Evolutionary conservation across 2,113 vertebrate genomes (phyloP).

Genomic region (Puma concolor): DNA sequence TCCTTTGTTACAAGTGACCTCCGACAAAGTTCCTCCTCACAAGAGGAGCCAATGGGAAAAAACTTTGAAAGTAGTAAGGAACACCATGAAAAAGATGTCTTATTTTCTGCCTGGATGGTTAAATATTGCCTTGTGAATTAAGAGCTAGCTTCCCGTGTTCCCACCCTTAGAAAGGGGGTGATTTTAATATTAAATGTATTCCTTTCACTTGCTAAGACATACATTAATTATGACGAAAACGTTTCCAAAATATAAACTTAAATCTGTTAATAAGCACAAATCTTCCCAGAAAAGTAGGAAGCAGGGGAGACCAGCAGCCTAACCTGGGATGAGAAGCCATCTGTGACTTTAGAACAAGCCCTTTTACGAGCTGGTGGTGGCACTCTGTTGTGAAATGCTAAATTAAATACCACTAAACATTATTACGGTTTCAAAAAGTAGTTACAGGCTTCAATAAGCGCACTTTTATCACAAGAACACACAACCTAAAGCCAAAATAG

Average conservation of each 20-base stretch:
- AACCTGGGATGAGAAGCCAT: constrained; percentile 18
- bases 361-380: constrained; percentile 35
- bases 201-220: constrained; percentile 44
- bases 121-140: neutral
- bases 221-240: constrained; percentile 35
- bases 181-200: constrained; percentile 14
- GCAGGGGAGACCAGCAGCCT: neutral
- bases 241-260: constrained; percentile 34
- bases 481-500: constrained; percentile 76
- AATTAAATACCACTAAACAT: constrained; percentile 70
- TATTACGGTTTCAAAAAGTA: constrained; percentile 72
- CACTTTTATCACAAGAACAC: constrained; percentile 73
- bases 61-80: neutral
- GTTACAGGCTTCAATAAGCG: constrained; percentile 71
- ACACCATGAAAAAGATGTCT: neutral
- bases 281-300: neutral
- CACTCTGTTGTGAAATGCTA: constrained; percentile 50
- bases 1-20: neutral
- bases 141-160: neutral
- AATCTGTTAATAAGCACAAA: constrained; percentile 48
- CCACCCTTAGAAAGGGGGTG: neutral
- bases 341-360: constrained; percentile 51
- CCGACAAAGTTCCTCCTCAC: neutral
- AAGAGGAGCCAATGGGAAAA: neutral
- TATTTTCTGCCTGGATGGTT: constrained; percentile 3